Percentiles rank a stretch among this genome's conserved stretches.
Evolutionary conservation across 2,797 vertebrate species (phyloP).

Genomic region (Xenentodon cancila): DNA sequence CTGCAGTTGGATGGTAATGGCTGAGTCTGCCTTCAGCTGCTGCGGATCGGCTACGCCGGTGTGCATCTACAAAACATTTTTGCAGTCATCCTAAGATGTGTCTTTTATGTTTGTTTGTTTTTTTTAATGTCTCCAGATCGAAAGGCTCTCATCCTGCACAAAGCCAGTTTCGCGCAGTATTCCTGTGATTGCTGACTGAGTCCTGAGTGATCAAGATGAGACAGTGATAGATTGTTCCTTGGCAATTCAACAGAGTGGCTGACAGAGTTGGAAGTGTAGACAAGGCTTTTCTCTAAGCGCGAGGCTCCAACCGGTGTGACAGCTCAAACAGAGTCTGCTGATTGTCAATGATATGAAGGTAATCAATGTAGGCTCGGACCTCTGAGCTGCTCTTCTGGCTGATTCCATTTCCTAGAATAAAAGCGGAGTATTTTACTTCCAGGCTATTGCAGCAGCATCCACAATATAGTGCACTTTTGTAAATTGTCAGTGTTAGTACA

Average conservation of each 20-base stretch:
- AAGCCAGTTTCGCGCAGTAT: slow-evolving; percentile 10
- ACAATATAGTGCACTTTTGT: not conserved
- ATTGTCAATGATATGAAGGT: slow-evolving; percentile 96
- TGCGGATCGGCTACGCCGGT: not conserved
- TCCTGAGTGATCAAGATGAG: slow-evolving; percentile 61
- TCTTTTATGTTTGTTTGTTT: slow-evolving; percentile 13
- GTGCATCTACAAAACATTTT: slow-evolving; percentile 14
- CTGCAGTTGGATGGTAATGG: not conserved
- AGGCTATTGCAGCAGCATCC: not conserved
- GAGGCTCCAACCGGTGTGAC: slow-evolving; percentile 94
- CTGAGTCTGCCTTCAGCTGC: slow-evolving; percentile 3
- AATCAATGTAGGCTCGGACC: slow-evolving; percentile 86
- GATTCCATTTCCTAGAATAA: slow-evolving; percentile 84
- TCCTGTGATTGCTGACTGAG: slow-evolving; percentile 37
- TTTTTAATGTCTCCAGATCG: slow-evolving; percentile 41
- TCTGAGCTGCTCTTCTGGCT: slow-evolving; percentile 91
- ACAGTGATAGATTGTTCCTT: slow-evolving; percentile 39
- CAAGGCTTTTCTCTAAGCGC: slow-evolving; percentile 70
- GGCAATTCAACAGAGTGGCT: slow-evolving; percentile 23
- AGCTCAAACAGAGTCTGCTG: slow-evolving; percentile 97
- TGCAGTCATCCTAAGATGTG: slow-evolving; percentile 9
- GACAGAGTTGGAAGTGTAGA: slow-evolving; percentile 21
- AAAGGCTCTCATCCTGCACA: slow-evolving; percentile 53
- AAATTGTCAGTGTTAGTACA: not conserved
- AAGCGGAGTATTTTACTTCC: not conserved